Evolutionary conservation across 2,888 invertebrate species (phyloP), one percentile per base, ranked within the genome.

Genomic region (Myopa testacea): DNA sequence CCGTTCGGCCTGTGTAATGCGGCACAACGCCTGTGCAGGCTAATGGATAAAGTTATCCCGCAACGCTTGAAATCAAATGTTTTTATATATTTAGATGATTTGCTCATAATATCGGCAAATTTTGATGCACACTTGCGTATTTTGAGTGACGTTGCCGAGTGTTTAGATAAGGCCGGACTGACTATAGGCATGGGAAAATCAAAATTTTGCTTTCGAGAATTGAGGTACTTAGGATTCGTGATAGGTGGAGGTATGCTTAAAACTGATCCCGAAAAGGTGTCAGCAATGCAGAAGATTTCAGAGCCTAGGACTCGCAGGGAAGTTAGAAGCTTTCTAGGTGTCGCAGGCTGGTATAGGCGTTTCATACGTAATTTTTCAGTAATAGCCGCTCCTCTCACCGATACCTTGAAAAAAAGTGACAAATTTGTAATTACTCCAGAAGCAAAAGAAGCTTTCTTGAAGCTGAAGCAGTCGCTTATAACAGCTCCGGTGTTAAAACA

Each of bases 1-100:
- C 82, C 81, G 2, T 82, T 82, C 75, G 80, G 81, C 1, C 62
- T 80, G n/a, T 79, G 78, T 19, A 81, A 81, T 58, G 80, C 78
- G 12, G 75, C 80, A 7, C 80, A 81, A 45, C 77, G 78, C 2
- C 78, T 82, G 77, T 78, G 78, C 37, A 68, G 80, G 4, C 60
- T 78, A 8, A 80, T 79, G 74, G 79, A 76, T 40, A 76, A 74
- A 19, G 55, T 74, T 0, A 77, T 80, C 1, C 77, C 78, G 0
- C 63, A 73, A 0, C 37, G 65, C 0, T 40, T 81, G 7, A 40
- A 76, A 4, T 67, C 76, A 16, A 75, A 80, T 16, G 75, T 80
- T 0, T 78, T 78, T 34, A 70, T 78, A 8, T 78, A 80, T 37
- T 68, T 80, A 16, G 78, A 80, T 40, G 78, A 78, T 14, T 26